Evolutionary conservation across 2,113 vertebrate genomes (phyloP), one percentile per base, ranked within the genome.

Genomic region (Platycercus adscitus): DNA sequence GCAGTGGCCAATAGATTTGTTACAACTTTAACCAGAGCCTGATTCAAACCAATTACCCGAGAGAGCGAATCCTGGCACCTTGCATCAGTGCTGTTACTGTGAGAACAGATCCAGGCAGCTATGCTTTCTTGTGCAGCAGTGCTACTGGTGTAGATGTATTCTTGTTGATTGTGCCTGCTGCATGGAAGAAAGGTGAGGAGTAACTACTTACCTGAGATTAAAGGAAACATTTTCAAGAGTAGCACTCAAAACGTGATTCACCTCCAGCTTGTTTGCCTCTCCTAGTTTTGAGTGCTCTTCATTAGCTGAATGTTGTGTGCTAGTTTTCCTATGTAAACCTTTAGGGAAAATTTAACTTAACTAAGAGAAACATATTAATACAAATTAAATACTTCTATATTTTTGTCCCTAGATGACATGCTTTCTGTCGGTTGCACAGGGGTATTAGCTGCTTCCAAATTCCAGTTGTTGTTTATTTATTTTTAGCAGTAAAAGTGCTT

Each of bases 231-330:
- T 94, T 92, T 90, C 71, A 91, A 69, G 69, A 88, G 71, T 72
- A 90, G 28, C 69, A 88, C 82, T 94, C 65, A 61, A 81, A 90
- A 65, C 4, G 11, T 66, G 76, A 75, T 94, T 97, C 61, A 94
- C 86, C 41, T 94, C 35, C 61, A 92, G 86, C 83, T 81, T 96
- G 82, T 94, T 95, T 97, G 72, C 86, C 86, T 96, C 90, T 95
- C 49, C 7, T 35, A 75, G 83, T 76, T 93, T 88, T 76, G 82
- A 97, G 95, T 92, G 80, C 90, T 96, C 72, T 95, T 96, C 92
- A 95, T 61, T 91, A 92, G 86, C 82, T 86, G 44, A 89, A 75
- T 92, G 65, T 90, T 94, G 76, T 93, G 43, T 84, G 71, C 49
- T 71, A 5, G 91, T 92, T 95, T 95, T 83, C 52, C 44, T 71